Base-by-base conservation (phyloP, 2,113 vertebrate species). In the Phalacrocorax aristotelis region DNA sequence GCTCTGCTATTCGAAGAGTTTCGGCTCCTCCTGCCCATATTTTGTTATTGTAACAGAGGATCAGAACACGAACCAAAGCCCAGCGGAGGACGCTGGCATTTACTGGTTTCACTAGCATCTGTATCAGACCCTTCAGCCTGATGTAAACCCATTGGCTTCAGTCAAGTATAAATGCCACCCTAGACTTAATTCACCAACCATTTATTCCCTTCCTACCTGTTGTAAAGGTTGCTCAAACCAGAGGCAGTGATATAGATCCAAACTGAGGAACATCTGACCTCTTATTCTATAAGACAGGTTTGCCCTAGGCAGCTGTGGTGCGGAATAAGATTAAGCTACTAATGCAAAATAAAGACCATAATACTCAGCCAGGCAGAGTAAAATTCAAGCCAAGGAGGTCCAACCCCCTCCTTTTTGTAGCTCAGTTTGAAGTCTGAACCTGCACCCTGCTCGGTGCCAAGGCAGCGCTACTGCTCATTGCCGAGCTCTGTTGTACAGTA, bases 41-140 rank as follows among this genome's bases (percentile, higher is more conserved):
- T 30, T 3, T 5, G 7, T 8, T 3, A 2, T 5, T 11, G 11
- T 25, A 9, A 14, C 51, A 74, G 46, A 14, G 2, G 3, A 84
- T n/a, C 30, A 34, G 46, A n/a, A 25, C 5, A 4, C 0, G 4
- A 60, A 40, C 2, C 71, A 23, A 2, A 81, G 72, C 34, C 87
- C 87, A 49, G 68, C 5, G 5, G 42, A 80, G n/a, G 7, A 75
- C 15, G 1, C n/a, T 74, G 83, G 42, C 81, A 84, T 68, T 74
- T 49, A 19, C 4, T 25, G 65, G 2, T 49, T 74, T 78, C 81
- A 36, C 46, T 34, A 17, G 27, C 30, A 30, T 7, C 62, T 23
- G 57, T 15, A 75, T 32, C 76, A 89, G 58, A 23, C 34, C 14
- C 52, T 60, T 36, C 75, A 83, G 57, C 80, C 80, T 16, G 14